These are phyloP conservation scores for Frankliniella fusca DNA, from an alignment of 2,888 invertebrate species.

Conservation along the genomic window DNA sequence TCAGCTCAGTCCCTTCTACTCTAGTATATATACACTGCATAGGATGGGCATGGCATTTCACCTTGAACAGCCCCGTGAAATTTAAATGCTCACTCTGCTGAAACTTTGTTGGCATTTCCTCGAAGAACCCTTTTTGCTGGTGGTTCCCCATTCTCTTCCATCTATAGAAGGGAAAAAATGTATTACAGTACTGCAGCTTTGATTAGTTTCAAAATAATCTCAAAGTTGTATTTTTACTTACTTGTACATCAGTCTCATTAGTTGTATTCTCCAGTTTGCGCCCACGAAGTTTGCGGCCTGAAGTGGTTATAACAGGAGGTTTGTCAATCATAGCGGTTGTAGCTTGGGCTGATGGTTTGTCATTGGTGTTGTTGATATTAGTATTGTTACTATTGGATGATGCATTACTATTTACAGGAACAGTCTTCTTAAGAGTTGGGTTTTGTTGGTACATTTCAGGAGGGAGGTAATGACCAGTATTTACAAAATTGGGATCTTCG, in stretches of 20 bases:
- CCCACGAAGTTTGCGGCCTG: neutral
- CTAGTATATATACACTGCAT: conserved; percentile 17
- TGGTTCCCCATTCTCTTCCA: conserved; percentile 4
- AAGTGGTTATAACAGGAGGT: neutral
- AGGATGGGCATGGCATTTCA: conserved; percentile 17
- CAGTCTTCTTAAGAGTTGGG: conserved; percentile 47
- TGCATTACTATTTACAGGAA: conserved; percentile 33
- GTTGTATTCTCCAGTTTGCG: neutral
- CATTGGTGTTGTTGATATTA: neutral
- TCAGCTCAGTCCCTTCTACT: neutral
- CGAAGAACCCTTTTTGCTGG: conserved; percentile 32
- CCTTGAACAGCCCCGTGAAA: conserved; percentile 38
- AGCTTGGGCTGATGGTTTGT: neutral
- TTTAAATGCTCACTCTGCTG: neutral
- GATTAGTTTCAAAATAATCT: conserved; percentile 2
- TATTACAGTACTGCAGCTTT: conserved; percentile 2
- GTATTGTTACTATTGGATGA: conserved; percentile 11
- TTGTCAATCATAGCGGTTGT: conserved; percentile 20
- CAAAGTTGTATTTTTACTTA: conserved; percentile 43
- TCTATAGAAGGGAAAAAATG: neutral
- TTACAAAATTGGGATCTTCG: conserved; percentile 57
- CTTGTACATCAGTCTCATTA: conserved; percentile 58
- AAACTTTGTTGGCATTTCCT: conserved; percentile 32
- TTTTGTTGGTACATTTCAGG: conserved; percentile 64
- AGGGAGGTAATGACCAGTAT: conserved; percentile 76